Percentiles rank a stretch among this genome's conserved stretches.
These are phyloP conservation scores for Serranus cabrilla DNA, from an alignment of 2,797 vertebrate species.

Conservation along the genomic window DNA sequence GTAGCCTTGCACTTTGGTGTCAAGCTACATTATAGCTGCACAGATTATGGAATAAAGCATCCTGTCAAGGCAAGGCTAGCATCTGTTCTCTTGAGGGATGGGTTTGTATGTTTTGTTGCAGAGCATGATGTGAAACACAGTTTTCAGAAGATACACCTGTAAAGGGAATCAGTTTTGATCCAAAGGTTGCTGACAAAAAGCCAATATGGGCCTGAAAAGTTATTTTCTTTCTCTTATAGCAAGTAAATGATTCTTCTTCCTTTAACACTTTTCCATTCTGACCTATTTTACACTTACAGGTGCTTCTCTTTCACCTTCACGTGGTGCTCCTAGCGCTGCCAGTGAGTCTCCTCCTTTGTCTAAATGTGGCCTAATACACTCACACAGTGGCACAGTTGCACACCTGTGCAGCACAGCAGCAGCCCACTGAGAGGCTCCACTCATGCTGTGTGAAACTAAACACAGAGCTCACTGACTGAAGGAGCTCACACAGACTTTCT, in stretches of 20 bases:
- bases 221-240: not conserved
- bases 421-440: not conserved
- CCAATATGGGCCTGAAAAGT: not conserved
- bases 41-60: not conserved
- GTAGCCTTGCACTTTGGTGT: not conserved
- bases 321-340: not conserved
- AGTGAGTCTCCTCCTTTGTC: not conserved
- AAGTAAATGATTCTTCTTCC: too few relatives aligned
- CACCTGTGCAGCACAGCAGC: constrained; percentile 9
- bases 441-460: not conserved
- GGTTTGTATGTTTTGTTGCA: too few relatives aligned
- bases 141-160: not conserved
- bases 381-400: not conserved
- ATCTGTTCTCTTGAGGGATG: too few relatives aligned
- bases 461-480: not conserved
- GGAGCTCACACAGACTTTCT: constrained; percentile 1
- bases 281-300: not conserved
- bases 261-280: not conserved
- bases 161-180: not conserved
- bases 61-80: not conserved
- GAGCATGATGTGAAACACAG: not conserved
- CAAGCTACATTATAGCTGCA: not conserved
- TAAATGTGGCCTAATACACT: constrained; percentile 1
- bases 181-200: too few relatives aligned
- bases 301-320: not conserved